Base-by-base conservation (phyloP, 2,888 invertebrate genomes). In the Drosophila setosimentum region DNA sequence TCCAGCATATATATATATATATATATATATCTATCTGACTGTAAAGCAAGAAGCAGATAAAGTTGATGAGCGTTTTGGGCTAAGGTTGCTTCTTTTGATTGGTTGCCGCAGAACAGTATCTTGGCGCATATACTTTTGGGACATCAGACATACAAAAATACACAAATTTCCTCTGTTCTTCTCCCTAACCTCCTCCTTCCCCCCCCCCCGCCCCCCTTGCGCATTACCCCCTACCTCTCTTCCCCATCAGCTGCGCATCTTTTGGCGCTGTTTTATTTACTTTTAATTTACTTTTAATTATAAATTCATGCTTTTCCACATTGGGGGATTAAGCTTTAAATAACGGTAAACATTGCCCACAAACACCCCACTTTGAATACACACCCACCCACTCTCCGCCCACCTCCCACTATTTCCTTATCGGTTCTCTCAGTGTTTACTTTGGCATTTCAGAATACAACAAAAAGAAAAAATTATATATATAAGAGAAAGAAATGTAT, bases 201-300 rank as follows among this genome's bases (percentile, higher is more conserved):
- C n/a, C n/a, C n/a, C n/a, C n/a, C 51, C 48, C 13, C 13, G 27
- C 27, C 29, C n/a, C 21, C 51, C n/a, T n/a, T 21, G 3, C 8
- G 7, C 16, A 21, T 1, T n/a, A n/a, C n/a, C 8, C 8, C 8
- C 6, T 10, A 2, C 3, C 1, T n/a, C 4, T 5, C 4, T 3
- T 18, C 16, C 13, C 29, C 30, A 10, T 13, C 16, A 51, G 54
- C 53, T 61, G 78, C 53, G 83, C 68, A 73, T 64, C 81, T 77
- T 82, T 76, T 76, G 79, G 70, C 70, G 69, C 76, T 70, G 63
- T 85, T 87, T 89, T 89, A 87, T 87, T 87, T 89, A 87, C 86
- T 87, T 87, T 87, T 89, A 87, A 87, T 89, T 89, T 87, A 87
- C 90, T 89, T 87, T 87, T 89, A 87, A 87, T 87, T 87, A 87